Evolutionary conservation across 2,113 vertebrate species (phyloP), one percentile per base, ranked within the genome.

Genomic region (Lichenostomus cassidix): DNA sequence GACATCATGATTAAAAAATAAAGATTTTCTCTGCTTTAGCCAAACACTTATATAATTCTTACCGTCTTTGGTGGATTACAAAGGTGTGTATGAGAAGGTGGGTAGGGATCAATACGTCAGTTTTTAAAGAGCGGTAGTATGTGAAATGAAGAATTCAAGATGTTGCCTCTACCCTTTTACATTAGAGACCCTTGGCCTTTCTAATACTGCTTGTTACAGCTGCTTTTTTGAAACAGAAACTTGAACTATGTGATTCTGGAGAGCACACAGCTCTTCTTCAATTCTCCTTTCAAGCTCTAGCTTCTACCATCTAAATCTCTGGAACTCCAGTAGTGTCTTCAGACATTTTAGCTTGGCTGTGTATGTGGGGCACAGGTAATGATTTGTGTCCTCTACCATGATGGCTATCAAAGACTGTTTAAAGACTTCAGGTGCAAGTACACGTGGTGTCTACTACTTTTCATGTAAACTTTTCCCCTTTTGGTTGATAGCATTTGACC

Each of bases 401-500:
- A 22, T 49, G 52, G 20, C 35, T 83, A 2, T 74, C 56, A 81
- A 67, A 87, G 23, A 22, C 42, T 80, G 20, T 58, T 83, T 63
- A 78, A 87, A 47, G 39, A 50, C 27, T 64, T 87, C 60, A 87
- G 55, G 52, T 92, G 75, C 31, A 67, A 89, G n/a, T 84, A 68
- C 41, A 81, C 35, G 41, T 94, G 50, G 11, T 82, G 20, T 53
- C 74, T 87, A 4, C 49, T 28, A 9, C 83, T 89, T 59, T 35
- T 27, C 46, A 23, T 37, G 39, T 87, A 56, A 87, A 76, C 65
- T 65, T 91, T 85, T 89, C 41, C 28, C 41, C 44, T 82, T 86
- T 86, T 63, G 5, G 10, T 81, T 91, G 81, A 75, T 87, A 90
- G 44, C 37, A 62, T 79, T 95, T 96, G 76, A 75, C 81, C 80